Conservation (phyloP, 64 coral and sea anemone genomes). For the Platygyra sinensis region DNA sequence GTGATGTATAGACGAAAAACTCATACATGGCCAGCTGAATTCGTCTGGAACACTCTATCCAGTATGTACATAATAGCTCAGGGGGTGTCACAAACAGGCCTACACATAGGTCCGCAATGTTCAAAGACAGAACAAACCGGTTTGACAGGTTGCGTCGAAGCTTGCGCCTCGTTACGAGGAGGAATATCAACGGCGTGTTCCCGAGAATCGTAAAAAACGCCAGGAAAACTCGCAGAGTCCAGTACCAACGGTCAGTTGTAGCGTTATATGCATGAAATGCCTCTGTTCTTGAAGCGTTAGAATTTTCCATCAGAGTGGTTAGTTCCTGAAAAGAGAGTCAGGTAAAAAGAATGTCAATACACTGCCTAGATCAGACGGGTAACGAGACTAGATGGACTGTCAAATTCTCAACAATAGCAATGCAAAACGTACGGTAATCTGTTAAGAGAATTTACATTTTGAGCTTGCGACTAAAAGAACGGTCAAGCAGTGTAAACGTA, state of each 20-base stretch:
- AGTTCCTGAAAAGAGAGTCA: not conserved
- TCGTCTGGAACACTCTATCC: not conserved
- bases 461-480: too few species aligned
- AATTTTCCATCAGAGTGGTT: not conserved
- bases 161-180: slow-evolving; percentile 19
- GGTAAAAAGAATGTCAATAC: not conserved
- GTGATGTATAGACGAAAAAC: slow-evolving; percentile 38
- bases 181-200: slow-evolving; percentile 15
- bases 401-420: too few species aligned
- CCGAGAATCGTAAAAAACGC: slow-evolving; percentile 27
- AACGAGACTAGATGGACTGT: too few species aligned
- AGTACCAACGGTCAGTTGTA: not conserved
- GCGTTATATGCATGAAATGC: not conserved
- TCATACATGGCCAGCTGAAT: slow-evolving; percentile 26
- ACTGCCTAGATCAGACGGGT: too few species aligned
- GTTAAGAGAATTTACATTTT: too few species aligned
- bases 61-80: slow-evolving; percentile 13
- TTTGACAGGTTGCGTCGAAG: slow-evolving; percentile 34
- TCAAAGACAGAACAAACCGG: slow-evolving; percentile 36
- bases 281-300: not conserved
- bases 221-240: slow-evolving; percentile 20
- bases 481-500: too few species aligned
- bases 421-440: too few species aligned
- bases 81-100: slow-evolving; percentile 33
- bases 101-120: slow-evolving; percentile 24